phyloP scores from a whole-genome alignment of 2,797 vertebrate species.

The Ficedula albicollis region DNA sequence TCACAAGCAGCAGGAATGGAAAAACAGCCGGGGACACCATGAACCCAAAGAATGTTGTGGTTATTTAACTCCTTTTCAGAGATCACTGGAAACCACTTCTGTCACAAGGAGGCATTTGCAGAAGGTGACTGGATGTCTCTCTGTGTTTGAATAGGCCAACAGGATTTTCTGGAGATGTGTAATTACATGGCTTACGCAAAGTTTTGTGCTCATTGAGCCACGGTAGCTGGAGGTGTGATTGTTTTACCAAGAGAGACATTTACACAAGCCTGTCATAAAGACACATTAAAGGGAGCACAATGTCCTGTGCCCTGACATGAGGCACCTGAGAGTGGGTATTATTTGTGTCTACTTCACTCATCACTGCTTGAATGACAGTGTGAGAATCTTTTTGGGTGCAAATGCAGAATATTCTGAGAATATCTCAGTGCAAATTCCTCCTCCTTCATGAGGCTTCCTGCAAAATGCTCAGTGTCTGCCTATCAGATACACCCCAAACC shows the following conservation, averaged over 20 bases:
- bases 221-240: background rate
- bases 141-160: background rate
- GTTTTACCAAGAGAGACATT: background rate
- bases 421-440: background rate
- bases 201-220: background rate
- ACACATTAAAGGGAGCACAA: background rate
- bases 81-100: background rate
- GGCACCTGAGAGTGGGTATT: background rate
- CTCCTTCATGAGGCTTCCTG: background rate
- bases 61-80: background rate
- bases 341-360: background rate
- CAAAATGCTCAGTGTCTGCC: background rate
- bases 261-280: background rate
- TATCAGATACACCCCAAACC: background rate
- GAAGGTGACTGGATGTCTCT: background rate
- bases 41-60: background rate
- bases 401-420: background rate
- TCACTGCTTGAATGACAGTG: background rate
- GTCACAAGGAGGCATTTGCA: background rate
- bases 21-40: background rate
- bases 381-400: background rate
- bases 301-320: background rate
- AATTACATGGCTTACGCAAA: rapidly evolving
- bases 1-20: background rate
- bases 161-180: background rate